These are phyloP conservation scores for Piaya cayana DNA, from an alignment of 2,113 vertebrate genomes.

Conservation along the genomic window DNA sequence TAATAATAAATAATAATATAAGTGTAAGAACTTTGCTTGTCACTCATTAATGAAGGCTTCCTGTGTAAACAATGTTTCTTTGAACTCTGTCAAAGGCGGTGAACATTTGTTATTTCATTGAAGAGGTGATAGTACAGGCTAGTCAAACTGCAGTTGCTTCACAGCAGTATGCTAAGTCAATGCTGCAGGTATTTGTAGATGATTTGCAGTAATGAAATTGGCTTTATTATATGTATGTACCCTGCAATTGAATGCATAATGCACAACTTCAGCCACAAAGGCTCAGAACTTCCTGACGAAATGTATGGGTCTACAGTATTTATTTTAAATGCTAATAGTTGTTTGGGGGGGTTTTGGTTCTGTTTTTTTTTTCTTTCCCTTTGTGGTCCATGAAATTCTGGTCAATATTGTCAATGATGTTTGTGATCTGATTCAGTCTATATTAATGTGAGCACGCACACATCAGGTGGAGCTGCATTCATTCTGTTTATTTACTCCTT, in stretches of 20 bases:
- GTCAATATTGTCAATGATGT: not conserved
- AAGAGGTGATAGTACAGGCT: not conserved
- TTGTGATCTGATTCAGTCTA: not conserved
- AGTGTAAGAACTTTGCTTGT: not conserved
- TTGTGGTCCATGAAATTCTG: not conserved
- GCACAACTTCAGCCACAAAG: not conserved
- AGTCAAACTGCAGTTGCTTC: not conserved
- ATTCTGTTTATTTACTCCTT: not conserved
- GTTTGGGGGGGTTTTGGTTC: too few relatives aligned
- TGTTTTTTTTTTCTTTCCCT: not conserved
- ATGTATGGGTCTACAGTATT: not conserved
- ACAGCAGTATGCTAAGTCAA: not conserved
- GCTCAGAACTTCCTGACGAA: not conserved
- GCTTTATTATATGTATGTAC: not conserved
- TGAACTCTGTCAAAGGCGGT: not conserved
- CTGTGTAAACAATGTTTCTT: not conserved
- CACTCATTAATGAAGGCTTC: not conserved
- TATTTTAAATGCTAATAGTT: not conserved
- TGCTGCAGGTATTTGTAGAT: not conserved
- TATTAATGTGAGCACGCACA: not conserved
- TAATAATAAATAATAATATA: not conserved
- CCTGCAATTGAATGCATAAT: not conserved
- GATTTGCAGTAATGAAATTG: not conserved
- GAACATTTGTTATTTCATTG: not conserved
- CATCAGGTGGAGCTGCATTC: not conserved